These are phyloP conservation scores for Andrena chrysosceles DNA, from an alignment of 2,888 invertebrate species.

Conservation along the genomic window DNA sequence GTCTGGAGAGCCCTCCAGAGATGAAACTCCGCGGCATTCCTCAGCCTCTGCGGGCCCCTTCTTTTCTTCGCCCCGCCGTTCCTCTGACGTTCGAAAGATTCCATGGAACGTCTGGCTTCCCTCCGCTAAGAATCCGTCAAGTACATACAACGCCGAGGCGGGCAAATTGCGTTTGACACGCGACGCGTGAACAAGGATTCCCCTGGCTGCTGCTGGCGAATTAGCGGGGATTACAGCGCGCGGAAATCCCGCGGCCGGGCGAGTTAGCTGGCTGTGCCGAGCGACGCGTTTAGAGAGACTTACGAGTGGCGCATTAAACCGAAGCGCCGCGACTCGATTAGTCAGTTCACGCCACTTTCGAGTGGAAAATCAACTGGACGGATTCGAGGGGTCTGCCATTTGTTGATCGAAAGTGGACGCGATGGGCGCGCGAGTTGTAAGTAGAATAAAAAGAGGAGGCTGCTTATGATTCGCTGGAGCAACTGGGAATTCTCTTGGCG, in stretches of 20 bases:
- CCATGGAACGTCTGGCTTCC: background rate
- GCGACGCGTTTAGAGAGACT: background rate
- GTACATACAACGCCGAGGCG: conserved; percentile 1
- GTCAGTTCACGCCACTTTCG: background rate
- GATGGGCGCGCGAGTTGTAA: too few species aligned
- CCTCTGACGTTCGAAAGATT: background rate
- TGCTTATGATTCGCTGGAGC: too few species aligned
- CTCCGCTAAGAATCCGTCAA: background rate
- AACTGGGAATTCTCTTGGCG: background rate
- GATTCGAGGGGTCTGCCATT: background rate
- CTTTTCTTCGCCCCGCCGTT: background rate
- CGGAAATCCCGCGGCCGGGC: background rate
- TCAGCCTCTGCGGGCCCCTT: background rate
- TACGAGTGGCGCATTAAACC: background rate
- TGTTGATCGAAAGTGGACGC: too few species aligned
- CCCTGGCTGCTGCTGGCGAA: conserved; percentile 9
- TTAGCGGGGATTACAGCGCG: background rate
- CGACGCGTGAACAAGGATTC: conserved; percentile 32
- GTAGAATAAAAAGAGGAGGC: too few species aligned
- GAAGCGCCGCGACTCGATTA: background rate
- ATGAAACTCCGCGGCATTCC: background rate
- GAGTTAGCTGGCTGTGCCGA: background rate
- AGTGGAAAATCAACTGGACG: background rate
- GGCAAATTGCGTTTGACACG: conserved; percentile 31
- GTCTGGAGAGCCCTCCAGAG: background rate